Percentiles rank a stretch among this genome's conserved stretches.
phyloP scores from a whole-genome alignment of 2,888 invertebrate species.

The Pterostichus niger region DNA sequence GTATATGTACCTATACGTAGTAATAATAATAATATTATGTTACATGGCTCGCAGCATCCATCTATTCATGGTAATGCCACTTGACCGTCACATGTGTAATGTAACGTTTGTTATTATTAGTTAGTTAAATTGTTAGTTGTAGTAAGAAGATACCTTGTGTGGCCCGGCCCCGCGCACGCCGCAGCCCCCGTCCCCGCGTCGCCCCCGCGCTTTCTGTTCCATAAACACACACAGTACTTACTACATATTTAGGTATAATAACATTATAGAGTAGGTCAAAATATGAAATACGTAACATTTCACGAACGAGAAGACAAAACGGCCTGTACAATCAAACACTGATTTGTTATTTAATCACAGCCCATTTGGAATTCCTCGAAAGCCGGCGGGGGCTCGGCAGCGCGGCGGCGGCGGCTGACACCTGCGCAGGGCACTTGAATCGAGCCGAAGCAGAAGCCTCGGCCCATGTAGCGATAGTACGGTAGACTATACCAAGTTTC shows the following conservation, averaged over 20 bases:
- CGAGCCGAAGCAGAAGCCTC: too few species aligned
- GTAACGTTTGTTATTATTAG: conserved; percentile 37
- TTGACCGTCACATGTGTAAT: not conserved
- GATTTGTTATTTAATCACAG: conserved; percentile 86
- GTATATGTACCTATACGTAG: conserved; percentile 46
- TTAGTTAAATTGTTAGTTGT: conserved; percentile 52
- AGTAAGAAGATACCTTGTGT: conserved; percentile 67
- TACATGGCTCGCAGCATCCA: conserved; percentile 49
- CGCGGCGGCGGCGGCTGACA: conserved; percentile 45
- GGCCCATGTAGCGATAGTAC: too few species aligned
- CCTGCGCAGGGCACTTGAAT: conserved; percentile 26
- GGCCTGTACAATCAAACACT: conserved; percentile 86
- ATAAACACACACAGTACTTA: conserved; percentile 71
- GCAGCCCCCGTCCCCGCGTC: conserved; percentile 21
- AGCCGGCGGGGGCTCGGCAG: conserved; percentile 72
- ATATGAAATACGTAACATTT: conserved; percentile 72
- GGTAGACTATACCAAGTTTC: conserved; percentile 10
- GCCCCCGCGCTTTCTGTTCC: conserved; percentile 62
- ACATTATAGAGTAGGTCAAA: conserved; percentile 73
- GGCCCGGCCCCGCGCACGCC: conserved; percentile 59
- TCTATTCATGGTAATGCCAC: not conserved
- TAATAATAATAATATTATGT: conserved; percentile 55
- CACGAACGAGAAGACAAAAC: conserved; percentile 81
- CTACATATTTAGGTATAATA: conserved; percentile 70
- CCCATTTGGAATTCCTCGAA: conserved; percentile 88